Evolutionary conservation across 2,888 invertebrate genomes (phyloP), one percentile per base, ranked within the genome.

Genomic region (Drosophila siamana): DNA sequence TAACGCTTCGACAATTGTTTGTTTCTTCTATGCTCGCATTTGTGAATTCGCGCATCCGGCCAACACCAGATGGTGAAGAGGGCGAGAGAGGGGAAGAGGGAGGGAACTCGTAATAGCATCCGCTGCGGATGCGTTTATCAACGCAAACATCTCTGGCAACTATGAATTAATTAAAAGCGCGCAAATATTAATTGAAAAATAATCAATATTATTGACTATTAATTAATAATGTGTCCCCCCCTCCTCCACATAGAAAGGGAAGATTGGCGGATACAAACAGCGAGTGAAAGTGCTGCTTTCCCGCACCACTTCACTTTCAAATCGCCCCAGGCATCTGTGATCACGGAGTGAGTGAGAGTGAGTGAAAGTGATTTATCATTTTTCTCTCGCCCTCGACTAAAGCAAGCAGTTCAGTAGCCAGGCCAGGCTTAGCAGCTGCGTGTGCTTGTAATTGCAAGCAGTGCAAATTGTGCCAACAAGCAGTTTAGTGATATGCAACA

Each of bases 111-210:
- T 55, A 13, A 33, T 22, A 51, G 24, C 40, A 41, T 59, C 59
- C 59, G 59, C 41, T 51, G n/a, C 59, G 51, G 30, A 46, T 46
- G 54, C 44, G 61, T 44, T 41, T 54, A 61, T 46, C 50, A 43
- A 38, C 44, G 54, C 43, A 61, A 38, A 61, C 36, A 54, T 44
- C 52, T 13, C 19, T 15, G 60, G 15, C 41, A 38, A 30, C 36
- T 54, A 38, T 61, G 54, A 33, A 62, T 46, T 55, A 62, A 62
- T 62, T 62, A 62, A 55, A 30, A 22, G 46, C 19, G 13, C 38
- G 16, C 26, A 55, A 62, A 54, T 19, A 13, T 33, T 30, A 62
- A 62, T 62, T 62, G 46, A 62, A 62, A 55, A 55, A 40, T 47
- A 62, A 55, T 62, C 46, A 44, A 62, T 54, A 36, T 46, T 36